Percentiles rank a stretch among this genome's conserved stretches.
Conservation (phyloP, 2,888 invertebrate genomes). For the Mantis religiosa region DNA sequence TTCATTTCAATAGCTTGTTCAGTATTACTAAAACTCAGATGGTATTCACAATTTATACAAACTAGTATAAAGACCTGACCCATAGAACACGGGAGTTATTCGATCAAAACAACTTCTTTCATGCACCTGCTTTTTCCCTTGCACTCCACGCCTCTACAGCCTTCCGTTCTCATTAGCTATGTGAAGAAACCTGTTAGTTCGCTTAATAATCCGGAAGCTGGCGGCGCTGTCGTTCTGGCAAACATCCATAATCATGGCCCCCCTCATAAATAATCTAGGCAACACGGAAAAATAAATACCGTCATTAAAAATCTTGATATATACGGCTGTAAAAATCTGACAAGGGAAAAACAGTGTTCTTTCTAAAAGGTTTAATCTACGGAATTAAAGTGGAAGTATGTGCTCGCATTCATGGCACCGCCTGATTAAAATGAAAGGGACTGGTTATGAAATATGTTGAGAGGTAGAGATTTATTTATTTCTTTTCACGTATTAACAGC, state of each 20-base stretch:
- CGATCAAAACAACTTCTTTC: not conserved
- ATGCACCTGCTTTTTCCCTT: not conserved
- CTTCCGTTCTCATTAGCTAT: not conserved
- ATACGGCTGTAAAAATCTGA: not conserved
- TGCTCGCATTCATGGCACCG: not conserved
- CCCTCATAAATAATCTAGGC: not conserved
- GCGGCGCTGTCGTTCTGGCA: not conserved
- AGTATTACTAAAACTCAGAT: too few relatives aligned
- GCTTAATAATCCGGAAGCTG: slow-evolving; percentile 8
- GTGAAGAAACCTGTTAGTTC: not conserved
- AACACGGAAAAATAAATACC: not conserved
- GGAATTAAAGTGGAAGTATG: not conserved
- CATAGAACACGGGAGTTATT: not conserved
- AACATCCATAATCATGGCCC: not conserved
- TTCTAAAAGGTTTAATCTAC: not conserved
- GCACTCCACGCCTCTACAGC: not conserved
- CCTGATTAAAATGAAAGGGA: not conserved
- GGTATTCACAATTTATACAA: too few relatives aligned
- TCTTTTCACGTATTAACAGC: not conserved
- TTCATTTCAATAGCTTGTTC: too few relatives aligned
- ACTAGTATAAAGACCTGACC: not conserved
- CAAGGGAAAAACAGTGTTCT: not conserved
- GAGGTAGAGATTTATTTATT: not conserved
- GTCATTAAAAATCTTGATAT: not conserved
- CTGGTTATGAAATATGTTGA: not conserved